Conservation (phyloP, 2,113 vertebrate genomes). For the Cyanoderma ruficeps region DNA sequence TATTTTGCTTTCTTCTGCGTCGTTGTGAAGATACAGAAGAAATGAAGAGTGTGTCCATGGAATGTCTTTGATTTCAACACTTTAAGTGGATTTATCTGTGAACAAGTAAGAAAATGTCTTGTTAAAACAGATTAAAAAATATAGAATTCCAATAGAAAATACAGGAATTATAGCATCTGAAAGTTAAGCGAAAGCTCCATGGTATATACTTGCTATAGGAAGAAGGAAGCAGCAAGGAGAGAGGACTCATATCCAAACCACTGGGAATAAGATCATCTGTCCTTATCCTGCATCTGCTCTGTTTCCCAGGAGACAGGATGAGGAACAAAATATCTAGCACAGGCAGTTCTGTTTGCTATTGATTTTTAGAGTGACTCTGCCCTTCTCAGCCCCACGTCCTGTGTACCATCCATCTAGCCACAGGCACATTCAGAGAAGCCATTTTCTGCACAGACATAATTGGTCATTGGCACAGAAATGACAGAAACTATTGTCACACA, state of each 20-base stretch:
- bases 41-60: background rate
- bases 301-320: slow-evolving; percentile 11
- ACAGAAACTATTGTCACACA: slow-evolving; percentile 11
- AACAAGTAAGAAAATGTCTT: background rate
- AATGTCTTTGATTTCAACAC: background rate
- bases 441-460: slow-evolving; percentile 37
- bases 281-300: slow-evolving; percentile 24
- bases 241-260: background rate
- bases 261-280: slow-evolving; percentile 24
- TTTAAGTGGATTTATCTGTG: background rate
- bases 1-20: background rate
- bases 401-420: slow-evolving; percentile 21
- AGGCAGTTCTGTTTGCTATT: slow-evolving; percentile 38
- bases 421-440: slow-evolving; percentile 29
- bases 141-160: background rate
- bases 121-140: background rate
- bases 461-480: slow-evolving; percentile 50
- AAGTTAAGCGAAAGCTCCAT: background rate
- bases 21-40: background rate
- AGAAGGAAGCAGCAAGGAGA: background rate
- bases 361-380: slow-evolving; percentile 59
- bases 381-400: background rate
- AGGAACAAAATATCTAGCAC: slow-evolving; percentile 23
- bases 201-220: background rate
- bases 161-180: background rate